phyloP scores from a whole-genome alignment of 2,797 vertebrate species.

The Aeoliscus strigatus region DNA sequence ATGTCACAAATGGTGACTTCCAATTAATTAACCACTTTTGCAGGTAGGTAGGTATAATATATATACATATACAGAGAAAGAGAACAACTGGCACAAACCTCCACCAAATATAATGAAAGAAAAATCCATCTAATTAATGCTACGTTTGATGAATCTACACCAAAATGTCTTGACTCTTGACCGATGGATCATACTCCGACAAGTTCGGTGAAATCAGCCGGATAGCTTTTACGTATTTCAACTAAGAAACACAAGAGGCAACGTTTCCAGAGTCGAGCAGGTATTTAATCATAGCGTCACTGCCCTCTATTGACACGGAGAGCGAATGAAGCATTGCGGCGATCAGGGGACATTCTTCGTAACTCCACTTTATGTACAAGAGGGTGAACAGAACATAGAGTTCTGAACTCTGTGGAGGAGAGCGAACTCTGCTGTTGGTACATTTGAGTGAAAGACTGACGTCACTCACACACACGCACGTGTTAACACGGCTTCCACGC shows the following conservation, averaged over 20 bases:
- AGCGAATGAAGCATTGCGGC: conserved; percentile 13
- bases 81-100: too few relatives aligned
- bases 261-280: conserved; percentile 2
- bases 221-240: too few relatives aligned
- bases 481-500: conserved; percentile 17
- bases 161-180: too few relatives aligned
- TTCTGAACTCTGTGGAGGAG: neutral
- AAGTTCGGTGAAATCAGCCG: too few relatives aligned
- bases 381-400: too few relatives aligned
- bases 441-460: neutral
- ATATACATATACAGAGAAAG: neutral
- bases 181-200: too few relatives aligned
- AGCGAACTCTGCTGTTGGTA: neutral
- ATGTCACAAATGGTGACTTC: neutral
- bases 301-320: conserved; percentile 61
- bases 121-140: neutral
- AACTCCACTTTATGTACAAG: neutral
- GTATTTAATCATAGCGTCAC: conserved; percentile 21
- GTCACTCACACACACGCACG: conserved; percentile 17
- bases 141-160: neutral
- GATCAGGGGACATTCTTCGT: too few relatives aligned
- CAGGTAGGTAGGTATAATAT: neutral
- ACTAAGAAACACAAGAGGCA: neutral
- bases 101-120: too few relatives aligned
- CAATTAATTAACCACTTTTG: too few relatives aligned